Evolutionary conservation across 2,888 invertebrate genomes (phyloP).

Genomic region (Pomacea canaliculata): DNA sequence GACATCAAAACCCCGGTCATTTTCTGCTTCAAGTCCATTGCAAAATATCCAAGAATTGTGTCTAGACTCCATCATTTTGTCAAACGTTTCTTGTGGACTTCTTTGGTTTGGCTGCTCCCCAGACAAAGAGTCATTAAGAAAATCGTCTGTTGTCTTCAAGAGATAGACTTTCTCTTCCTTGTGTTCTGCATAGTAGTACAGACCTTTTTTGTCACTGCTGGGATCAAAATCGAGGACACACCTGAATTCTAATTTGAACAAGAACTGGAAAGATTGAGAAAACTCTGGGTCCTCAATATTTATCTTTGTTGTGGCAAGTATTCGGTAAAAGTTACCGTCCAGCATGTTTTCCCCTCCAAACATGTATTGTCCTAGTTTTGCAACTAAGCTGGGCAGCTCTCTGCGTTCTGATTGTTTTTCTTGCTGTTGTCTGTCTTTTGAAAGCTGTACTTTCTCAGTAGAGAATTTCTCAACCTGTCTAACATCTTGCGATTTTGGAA

Average conservation of each 20-base stretch:
- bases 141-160: conserved; percentile 40
- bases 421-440: conserved; percentile 6
- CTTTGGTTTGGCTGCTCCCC: neutral
- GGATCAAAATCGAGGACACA: conserved; percentile 46
- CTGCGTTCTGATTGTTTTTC: neutral
- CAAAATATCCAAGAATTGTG: conserved; percentile 46
- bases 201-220: conserved; percentile 26
- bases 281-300: conserved; percentile 10
- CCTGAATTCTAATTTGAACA: conserved; percentile 35
- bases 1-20: conserved; percentile 25
- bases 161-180: conserved; percentile 31
- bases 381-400: neutral
- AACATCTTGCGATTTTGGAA: neutral
- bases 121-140: conserved; percentile 20
- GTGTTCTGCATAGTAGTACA: conserved; percentile 33
- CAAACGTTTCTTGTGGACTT: neutral
- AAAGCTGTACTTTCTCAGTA: conserved; percentile 15
- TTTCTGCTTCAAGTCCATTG: conserved; percentile 45
- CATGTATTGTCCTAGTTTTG: neutral
- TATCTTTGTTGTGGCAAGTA: conserved; percentile 35
- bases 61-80: conserved; percentile 2
- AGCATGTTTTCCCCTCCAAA: conserved; percentile 19
- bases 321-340: conserved; percentile 33
- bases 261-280: conserved; percentile 30
- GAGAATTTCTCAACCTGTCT: conserved; percentile 2